These are phyloP conservation scores for Drosophila funebris DNA, from an alignment of 1,140 invertebrate genomes.

Conservation along the genomic window DNA sequence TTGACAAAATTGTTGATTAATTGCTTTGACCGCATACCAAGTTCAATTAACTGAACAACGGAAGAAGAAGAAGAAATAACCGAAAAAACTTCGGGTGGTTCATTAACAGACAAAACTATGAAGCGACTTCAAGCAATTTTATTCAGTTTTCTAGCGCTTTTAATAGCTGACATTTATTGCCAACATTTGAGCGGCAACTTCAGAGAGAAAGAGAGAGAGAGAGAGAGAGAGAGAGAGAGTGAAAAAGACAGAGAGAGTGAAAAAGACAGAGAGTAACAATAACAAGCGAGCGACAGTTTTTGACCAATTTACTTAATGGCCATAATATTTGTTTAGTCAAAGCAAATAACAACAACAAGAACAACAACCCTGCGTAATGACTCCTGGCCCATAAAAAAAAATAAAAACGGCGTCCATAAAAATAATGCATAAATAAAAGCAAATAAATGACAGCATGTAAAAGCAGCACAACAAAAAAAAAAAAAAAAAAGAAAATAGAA, in stretches of 20 bases:
- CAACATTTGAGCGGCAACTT: slow-evolving; percentile 31
- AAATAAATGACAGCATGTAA: slow-evolving; percentile 79
- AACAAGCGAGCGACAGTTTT: slow-evolving; percentile 43
- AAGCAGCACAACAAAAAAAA: too few relatives aligned
- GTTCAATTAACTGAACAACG: slow-evolving; percentile 62
- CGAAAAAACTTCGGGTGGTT: slow-evolving; percentile 23
- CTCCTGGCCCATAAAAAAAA: slow-evolving; percentile 67
- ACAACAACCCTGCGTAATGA: slow-evolving; percentile 59
- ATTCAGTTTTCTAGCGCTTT: slow-evolving; percentile 23
- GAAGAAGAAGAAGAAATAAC: not conserved
- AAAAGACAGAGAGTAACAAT: slow-evolving; percentile 34
- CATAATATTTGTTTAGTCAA: slow-evolving; percentile 82
- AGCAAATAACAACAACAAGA: slow-evolving; percentile 70
- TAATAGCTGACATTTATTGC: slow-evolving; percentile 51
- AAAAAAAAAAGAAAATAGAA: slow-evolving; percentile 24
- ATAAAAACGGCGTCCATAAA: slow-evolving; percentile 66
- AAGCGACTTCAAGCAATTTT: slow-evolving; percentile 10
- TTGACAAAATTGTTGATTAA: slow-evolving; percentile 76
- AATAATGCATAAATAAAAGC: slow-evolving; percentile 81
- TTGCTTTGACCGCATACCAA: slow-evolving; percentile 59
- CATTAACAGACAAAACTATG: slow-evolving; percentile 54
- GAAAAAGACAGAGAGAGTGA: not conserved
- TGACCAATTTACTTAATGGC: slow-evolving; percentile 79
- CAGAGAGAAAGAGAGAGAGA: slow-evolving; percentile 19
- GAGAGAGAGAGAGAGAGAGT: too few relatives aligned